Evolutionary conservation across 2,113 vertebrate species (phyloP).

Genomic region (Dissostichus mawsoni): DNA sequence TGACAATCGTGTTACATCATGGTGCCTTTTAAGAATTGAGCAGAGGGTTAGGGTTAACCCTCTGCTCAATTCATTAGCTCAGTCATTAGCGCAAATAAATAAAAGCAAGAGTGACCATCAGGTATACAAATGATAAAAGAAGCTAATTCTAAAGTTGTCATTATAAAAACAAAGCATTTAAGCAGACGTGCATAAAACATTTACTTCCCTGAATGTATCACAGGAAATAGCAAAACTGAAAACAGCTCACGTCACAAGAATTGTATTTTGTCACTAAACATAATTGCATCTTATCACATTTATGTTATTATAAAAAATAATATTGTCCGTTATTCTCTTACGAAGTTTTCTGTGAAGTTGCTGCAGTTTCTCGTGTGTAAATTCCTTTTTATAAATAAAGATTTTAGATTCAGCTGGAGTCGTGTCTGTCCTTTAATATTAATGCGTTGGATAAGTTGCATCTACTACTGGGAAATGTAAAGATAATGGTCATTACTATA

Average conservation of each 20-base stretch:
- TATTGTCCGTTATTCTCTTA: not conserved
- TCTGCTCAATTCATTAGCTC: no score
- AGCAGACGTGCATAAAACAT: not conserved
- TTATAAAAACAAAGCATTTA: not conserved
- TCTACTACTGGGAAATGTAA: slow-evolving; percentile 1
- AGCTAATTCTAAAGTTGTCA: not conserved
- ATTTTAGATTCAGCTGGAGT: slow-evolving; percentile 26
- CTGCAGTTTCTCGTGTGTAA: not conserved
- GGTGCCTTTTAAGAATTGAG: no score
- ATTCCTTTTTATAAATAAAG: slow-evolving; percentile 54
- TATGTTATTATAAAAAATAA: slow-evolving; percentile 10
- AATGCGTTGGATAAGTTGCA: not conserved
- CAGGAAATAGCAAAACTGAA: slow-evolving; percentile 4
- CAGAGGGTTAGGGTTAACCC: no score
- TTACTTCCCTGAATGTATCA: not conserved
- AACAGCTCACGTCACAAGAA: slow-evolving; percentile 8
- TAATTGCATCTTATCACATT: slow-evolving; percentile 23
- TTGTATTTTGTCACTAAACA: slow-evolving; percentile 3
- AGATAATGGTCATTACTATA: not conserved
- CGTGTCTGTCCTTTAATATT: not conserved
- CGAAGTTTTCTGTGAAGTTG: slow-evolving; percentile 15
- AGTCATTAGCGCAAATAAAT: not conserved
- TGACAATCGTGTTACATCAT: not conserved
- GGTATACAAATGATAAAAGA: not conserved
- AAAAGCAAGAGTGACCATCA: not conserved